A percentile compares a stretch with the other conserved stretches of the same genome.
Evolutionary conservation across 1,140 invertebrate species (phyloP).

Genomic region (Drosophila yakuba): DNA sequence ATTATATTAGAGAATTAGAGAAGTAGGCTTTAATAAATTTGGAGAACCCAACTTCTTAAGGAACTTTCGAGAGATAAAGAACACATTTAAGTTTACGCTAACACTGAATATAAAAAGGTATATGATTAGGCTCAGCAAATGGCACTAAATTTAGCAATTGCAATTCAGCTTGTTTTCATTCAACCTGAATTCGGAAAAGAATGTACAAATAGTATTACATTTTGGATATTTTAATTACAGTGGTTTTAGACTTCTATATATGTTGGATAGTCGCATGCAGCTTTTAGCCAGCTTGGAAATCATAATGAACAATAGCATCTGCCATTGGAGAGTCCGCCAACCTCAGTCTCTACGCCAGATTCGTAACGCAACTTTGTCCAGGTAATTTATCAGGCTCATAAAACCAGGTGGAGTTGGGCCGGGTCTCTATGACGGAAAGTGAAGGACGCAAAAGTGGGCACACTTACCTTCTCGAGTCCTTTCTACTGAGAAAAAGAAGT

Average conservation of each 20-base stretch:
- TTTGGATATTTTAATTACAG: neutral
- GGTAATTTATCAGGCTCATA: constrained; percentile 50
- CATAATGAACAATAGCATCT: constrained; percentile 73
- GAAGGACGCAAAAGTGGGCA: constrained; percentile 60
- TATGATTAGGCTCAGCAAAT: too few species aligned
- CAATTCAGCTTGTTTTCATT: too few species aligned
- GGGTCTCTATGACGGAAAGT: constrained; percentile 37
- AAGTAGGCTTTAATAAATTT: constrained; percentile 22
- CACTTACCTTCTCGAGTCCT: constrained; percentile 29
- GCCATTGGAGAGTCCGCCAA: constrained; percentile 52
- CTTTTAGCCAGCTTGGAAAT: constrained; percentile 7
- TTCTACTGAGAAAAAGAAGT: neutral
- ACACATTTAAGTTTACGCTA: too few species aligned
- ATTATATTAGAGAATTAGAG: constrained; percentile 5
- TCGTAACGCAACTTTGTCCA: constrained; percentile 71
- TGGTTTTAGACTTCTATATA: constrained; percentile 4
- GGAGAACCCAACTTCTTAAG: neutral
- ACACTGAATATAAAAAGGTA: too few species aligned
- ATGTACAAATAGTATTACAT: too few species aligned
- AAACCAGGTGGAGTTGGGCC: neutral
- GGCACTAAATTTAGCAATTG: too few species aligned
- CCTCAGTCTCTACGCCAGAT: constrained; percentile 57
- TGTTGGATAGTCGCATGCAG: neutral
- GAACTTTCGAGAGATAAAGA: too few species aligned
- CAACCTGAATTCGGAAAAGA: too few species aligned